Evolutionary conservation across 2,797 vertebrate genomes (phyloP), one percentile per base, ranked within the genome.

Genomic region (Amazona ochrocephala): DNA sequence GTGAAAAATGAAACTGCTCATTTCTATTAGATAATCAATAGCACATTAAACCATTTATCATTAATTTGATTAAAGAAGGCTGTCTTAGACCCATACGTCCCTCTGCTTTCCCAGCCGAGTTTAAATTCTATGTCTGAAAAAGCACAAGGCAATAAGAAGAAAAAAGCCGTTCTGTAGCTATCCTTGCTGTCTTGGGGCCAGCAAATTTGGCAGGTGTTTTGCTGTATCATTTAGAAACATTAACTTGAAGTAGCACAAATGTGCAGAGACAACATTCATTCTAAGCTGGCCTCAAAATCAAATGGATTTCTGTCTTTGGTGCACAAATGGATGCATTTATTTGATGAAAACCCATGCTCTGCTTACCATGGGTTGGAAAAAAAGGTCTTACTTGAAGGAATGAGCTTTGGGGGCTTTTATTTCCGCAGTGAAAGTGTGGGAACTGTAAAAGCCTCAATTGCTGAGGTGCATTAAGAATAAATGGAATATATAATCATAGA

Each of bases 21-120:
- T 97, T 97, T 97, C 94, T 96, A 84, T 97, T 95, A 90, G 60
- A 94, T 97, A 98, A 97, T 98, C 97, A 96, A 97, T 98, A 98
- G 88, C 80, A 91, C 80, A 93, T 96, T 95, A 97, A 97, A 92
- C 91, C 92, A 82, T 98, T 97, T 97, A 96, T 97, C 97, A 96
- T 96, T 97, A 96, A 92, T 96, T 93, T 95, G 96, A 96, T 96
- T 97, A 96, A 32, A 93, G 88, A 96, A 96, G 89, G 83, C 82
- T 45, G 29, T 83, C 93, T 54, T 77, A 70, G 77, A 90, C 71
- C 88, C 54, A 7, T 54, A 30, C 62, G 32, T 67, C 92, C 73
- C 82, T 26, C 60, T 97, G 61, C 51, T 61, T 94, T 84, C 84
- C 93, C 84, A 87, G 30, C 75, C 2, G 4, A 56, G 50, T 91